Base-by-base conservation (phyloP, 2,888 invertebrate genomes). In the Hylaea fasciaria region DNA sequence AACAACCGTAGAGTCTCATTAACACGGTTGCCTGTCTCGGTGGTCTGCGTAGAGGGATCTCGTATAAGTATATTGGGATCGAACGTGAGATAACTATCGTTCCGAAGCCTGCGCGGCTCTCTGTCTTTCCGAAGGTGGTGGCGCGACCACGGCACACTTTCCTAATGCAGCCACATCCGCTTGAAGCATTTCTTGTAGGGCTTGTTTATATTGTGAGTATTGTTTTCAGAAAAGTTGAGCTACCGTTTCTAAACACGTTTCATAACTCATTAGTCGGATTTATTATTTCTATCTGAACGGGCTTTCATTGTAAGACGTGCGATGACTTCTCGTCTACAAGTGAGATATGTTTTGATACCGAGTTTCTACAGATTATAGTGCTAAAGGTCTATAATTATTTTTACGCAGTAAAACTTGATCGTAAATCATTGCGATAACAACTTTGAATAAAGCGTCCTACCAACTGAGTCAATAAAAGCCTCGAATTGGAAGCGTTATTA, bases 131-230 rank as follows among this genome's bases (percentile, higher is more conserved):
- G 64, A 73, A 76, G 73, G 77, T 76, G 70, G 77, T 74, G 72
- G 72, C 72, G 69, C 74, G 72, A 80, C 74, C 77, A 74, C 81
- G 89, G 76, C 88, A 86, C 80, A 90, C 90, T 90, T 91, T 88
- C 87, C 81, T 86, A 80, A 82, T 76, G 77, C 72, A 79, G 81
- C 79, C 76, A 79, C 80, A 86, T 88, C 87, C 87, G 88, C 80
- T 72, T 83, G 68, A 71, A 69, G 68, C 71, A 76, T 82, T 82
- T 82, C 82, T 84, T 72, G 75, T 72, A 81, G 76, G 78, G 76
- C 80, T 81, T 75, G 78, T 82, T 83, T 22, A 22, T 79, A 75
- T 78, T 79, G 67, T 65, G 64, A 63, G 62, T 77, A 81, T 82
- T 83, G 80, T 82, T 75, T 64, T 66, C 76, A 74, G 44, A 52